Conservation (phyloP, 2,113 vertebrate genomes). For the Tetrax tetrax region DNA sequence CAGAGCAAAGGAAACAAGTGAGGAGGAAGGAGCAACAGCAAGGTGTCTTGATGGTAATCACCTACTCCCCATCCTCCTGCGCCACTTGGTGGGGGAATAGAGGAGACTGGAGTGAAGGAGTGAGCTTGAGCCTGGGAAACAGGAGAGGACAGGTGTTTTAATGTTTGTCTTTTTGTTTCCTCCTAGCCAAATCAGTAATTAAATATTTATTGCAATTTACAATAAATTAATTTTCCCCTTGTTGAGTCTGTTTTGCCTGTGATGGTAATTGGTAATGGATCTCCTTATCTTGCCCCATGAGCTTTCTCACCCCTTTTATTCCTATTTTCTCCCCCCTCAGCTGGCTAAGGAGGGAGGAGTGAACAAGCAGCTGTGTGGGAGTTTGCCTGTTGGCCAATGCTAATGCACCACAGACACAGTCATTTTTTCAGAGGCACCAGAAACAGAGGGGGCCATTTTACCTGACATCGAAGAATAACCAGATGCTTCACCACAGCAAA, state of each 20-base stretch:
- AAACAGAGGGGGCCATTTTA: neutral
- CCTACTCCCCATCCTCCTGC: neutral
- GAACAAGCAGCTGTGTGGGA: neutral
- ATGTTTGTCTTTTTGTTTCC: neutral
- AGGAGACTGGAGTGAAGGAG: neutral
- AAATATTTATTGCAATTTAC: neutral
- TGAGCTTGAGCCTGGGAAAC: neutral
- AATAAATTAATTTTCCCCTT: neutral
- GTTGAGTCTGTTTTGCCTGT: neutral
- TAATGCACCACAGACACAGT: neutral
- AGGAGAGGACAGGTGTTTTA: neutral
- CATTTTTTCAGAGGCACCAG: neutral
- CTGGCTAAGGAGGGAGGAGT: neutral
- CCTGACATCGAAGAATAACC: neutral
- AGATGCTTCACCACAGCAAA: neutral
- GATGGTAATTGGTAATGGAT: neutral
- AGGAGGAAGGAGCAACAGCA: accelerated
- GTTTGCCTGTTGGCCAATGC: neutral
- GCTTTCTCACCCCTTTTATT: neutral
- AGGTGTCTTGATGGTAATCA: neutral
- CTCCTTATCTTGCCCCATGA: neutral
- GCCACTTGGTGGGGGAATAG: neutral
- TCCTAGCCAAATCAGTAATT: neutral
- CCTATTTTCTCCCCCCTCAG: neutral
- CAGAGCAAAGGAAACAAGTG: neutral